Evolutionary conservation across 2,113 vertebrate species (phyloP).

Genomic region (Hepsetus odoe): DNA sequence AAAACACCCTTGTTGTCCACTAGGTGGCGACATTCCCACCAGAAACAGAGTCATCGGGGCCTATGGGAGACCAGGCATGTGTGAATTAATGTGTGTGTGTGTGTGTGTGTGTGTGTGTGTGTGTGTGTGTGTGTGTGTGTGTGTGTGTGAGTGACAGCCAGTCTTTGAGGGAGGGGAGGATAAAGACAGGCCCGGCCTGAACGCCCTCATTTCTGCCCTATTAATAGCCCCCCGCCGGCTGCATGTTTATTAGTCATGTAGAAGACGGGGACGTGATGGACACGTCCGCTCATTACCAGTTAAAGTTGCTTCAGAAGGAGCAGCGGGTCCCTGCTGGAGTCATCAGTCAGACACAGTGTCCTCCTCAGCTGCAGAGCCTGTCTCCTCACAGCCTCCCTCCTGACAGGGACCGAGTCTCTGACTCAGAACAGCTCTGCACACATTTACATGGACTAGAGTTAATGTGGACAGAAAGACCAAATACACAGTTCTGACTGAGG

Average conservation of each 20-base stretch:
- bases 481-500: no score
- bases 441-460: no score
- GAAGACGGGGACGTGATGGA: conserved; percentile 71
- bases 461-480: no score
- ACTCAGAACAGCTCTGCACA: no score
- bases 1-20: conserved; percentile 12
- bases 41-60: no score
- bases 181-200: conserved; percentile 69
- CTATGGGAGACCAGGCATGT: no score
- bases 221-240: conserved; percentile 68
- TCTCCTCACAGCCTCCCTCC: no score
- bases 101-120: no score
- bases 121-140: no score
- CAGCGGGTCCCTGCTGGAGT: conserved; percentile 65
- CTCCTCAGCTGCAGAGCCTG: conserved; percentile 20
- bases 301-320: conserved; percentile 77
- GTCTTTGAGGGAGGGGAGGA: conserved; percentile 79
- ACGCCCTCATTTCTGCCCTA: conserved; percentile 67
- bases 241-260: conserved; percentile 78
- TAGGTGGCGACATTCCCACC: conserved; percentile 12
- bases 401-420: no score
- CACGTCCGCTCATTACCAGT: conserved; percentile 77
- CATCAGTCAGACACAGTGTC: conserved; percentile 66
- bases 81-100: conserved; percentile 2
- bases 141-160: conserved; percentile 83